Conservation (phyloP, 2,888 invertebrate genomes). For the Synanthedon myopaeformis region DNA sequence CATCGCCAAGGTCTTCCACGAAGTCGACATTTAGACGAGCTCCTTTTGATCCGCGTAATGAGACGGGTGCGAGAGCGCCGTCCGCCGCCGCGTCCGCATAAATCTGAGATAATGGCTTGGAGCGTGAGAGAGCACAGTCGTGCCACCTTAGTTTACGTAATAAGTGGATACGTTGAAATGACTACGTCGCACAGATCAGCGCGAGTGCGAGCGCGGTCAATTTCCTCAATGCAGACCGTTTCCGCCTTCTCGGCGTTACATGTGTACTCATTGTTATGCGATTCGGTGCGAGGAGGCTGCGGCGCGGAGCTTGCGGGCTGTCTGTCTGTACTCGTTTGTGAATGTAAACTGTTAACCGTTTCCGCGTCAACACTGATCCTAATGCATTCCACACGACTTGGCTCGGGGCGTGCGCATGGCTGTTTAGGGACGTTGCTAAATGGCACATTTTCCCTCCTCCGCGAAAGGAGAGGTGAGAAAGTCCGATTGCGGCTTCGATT, state of each 20-base stretch:
- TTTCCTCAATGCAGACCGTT: constrained; percentile 26
- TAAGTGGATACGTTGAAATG: constrained; percentile 47
- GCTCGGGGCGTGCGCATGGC: constrained; percentile 24
- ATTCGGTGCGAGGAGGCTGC: constrained; percentile 3
- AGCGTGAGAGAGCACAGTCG: constrained; percentile 60
- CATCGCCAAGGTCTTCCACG: constrained; percentile 48
- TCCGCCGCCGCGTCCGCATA: constrained; percentile 47
- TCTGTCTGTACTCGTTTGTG: constrained; percentile 21
- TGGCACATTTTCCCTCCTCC: constrained; percentile 23
- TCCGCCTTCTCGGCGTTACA: constrained; percentile 10
- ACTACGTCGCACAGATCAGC: constrained; percentile 18
- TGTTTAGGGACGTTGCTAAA: constrained; percentile 25
- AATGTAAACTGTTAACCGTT: constrained; percentile 25
- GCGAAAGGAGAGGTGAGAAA: constrained; percentile 20
- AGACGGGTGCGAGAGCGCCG: constrained; percentile 46
- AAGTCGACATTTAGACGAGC: constrained; percentile 53
- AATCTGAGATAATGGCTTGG: constrained; percentile 51
- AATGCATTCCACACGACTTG: constrained; percentile 34
- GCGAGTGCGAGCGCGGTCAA: constrained; percentile 20
- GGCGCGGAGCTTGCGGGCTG: constrained; percentile 15
- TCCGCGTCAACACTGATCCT: constrained; percentile 27
- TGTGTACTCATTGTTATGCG: constrained; percentile 3
- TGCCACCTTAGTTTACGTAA: constrained; percentile 55
- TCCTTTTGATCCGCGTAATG: constrained; percentile 55
- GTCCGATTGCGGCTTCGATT: constrained; percentile 11